Base-by-base conservation (phyloP, 23 tunicate genomes). In the Halocynthia aurantium region DNA sequence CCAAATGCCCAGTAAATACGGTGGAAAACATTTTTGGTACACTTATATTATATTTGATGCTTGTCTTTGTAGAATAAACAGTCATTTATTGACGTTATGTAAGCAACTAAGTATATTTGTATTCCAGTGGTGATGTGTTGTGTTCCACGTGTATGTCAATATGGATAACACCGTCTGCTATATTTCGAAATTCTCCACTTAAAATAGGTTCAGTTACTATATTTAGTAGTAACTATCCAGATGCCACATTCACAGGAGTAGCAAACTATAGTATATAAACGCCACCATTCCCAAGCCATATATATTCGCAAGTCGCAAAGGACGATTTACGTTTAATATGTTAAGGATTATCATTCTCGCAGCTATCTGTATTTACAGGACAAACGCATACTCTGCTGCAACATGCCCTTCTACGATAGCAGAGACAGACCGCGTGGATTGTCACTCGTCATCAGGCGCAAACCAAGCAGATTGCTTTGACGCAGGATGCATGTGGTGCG, bases 401-500 rank as follows among this genome's bases (percentile, higher is more conserved):
- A 82, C 75, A 51, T 92, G 98, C 62, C 98, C 98, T 7, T 86
- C 92, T 8, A 78, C 81, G 5, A 82, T 82, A 22, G 82, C 98
- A 17, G 98, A 92, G 78, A 69, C 75, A 79, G n/a, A 68, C 70
- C 62, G 98, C 61, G 22, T 63, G 11, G 98, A 92, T 82, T 92
- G 98, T 69, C 78, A 83, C 75, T 85, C 93, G 15, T 88, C 79
- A 58, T n/a, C 85, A 11, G 92, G 92, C 6, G 77, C 92, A 8
- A 81, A 70, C 22, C 92, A 92, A 51, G 49, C 62, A 15, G 81
- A 82, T 22, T 92, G 98, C 85, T 75, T 57, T 57, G 57, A 22
- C 7, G 74, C 69, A 75, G 98, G 98, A 10, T 92, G 98, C 69
- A 74, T 85, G 85, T 92, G 98, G 98, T 92, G 98, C 61, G 98